Base-by-base conservation (phyloP, 2,888 invertebrate species). In the Formica aserva region DNA sequence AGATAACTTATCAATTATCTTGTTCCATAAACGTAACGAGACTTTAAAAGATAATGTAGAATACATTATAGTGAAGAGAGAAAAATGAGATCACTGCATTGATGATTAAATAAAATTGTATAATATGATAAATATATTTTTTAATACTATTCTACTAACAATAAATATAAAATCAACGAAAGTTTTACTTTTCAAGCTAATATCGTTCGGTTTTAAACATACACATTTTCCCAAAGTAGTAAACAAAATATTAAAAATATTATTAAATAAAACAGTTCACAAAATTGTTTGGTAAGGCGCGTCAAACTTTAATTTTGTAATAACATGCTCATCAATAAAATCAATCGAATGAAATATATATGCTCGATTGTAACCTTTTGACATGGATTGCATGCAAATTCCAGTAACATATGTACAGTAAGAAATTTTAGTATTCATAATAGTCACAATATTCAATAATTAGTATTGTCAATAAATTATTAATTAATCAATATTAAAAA, bases 1-100 rank as follows among this genome's bases (percentile, higher is more conserved):
- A 67, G 77, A 77, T 77, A 67, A 41, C 69, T 67, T 77, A 77
- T 67, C 76, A 77, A 67, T 77, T 77, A 77, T 67, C 55, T 77
- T n/a, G 52, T 9, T 38, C 38, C 26, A 8, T n/a, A 55, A 77
- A 29, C 15, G 9, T 26, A 67, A 67, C 8, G 15, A 38, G n/a
- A 77, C 15, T 29, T 35, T 9, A 26, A 77, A 8, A 5, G 18
- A 52, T 35, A 67, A 38, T 35, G 15, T 38, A 22, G 9, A 22
- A n/a, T 38, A 38, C 38, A 3, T 15, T 26, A 52, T 3, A 35
- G 18, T 41, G 15, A 35, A 35, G 41, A 45, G 9, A 67, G 38
- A 76, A 26, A 18, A 26, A n/a, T 18, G 45, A 52, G n/a, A 76
- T 76, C 22, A 6, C 22, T 6, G n/a, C 15, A 63, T 6, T 55